phyloP scores from a whole-genome alignment of 2,888 invertebrate species.

The Torymus auratus region DNA sequence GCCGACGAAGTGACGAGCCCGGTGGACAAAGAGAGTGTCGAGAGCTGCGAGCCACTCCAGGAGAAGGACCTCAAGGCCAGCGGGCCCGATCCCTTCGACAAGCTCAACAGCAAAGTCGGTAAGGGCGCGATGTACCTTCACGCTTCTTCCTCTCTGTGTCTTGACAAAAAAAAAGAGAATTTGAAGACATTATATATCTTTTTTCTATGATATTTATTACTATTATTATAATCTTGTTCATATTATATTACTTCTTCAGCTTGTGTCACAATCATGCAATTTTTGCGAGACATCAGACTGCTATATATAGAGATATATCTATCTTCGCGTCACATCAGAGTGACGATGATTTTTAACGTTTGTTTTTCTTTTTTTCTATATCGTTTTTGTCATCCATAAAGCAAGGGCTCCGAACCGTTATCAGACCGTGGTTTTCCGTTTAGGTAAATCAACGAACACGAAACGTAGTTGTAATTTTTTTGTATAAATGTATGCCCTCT shows the following conservation, averaged over 20 bases:
- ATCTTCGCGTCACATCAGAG: background rate
- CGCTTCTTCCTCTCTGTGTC: background rate
- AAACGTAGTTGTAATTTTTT: conserved; percentile 25
- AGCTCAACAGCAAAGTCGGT: conserved; percentile 76
- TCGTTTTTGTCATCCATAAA: conserved; percentile 61
- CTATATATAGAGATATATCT: conserved; percentile 21
- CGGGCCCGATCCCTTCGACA: conserved; percentile 77
- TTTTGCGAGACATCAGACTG: conserved; percentile 24
- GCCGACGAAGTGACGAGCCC: conserved; percentile 67
- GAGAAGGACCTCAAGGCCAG: conserved; percentile 75
- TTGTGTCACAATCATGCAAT: conserved; percentile 47
- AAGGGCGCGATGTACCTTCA: conserved; percentile 53
- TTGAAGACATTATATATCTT: background rate
- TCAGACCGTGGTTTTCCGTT: conserved; percentile 75
- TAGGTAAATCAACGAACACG: conserved; percentile 71
- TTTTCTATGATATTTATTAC: conserved; percentile 8
- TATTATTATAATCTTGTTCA: conserved; percentile 14
- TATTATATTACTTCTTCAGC: conserved; percentile 36
- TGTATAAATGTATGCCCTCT: conserved; percentile 20
- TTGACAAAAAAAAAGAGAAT: background rate
- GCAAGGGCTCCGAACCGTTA: conserved; percentile 75
- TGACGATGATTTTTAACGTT: conserved; percentile 47
- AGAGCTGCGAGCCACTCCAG: conserved; percentile 73
- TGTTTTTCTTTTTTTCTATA: conserved; percentile 21
- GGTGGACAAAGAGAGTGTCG: conserved; percentile 69